Conservation (phyloP, 2,888 invertebrate species). For the Nomada goodeniana region DNA sequence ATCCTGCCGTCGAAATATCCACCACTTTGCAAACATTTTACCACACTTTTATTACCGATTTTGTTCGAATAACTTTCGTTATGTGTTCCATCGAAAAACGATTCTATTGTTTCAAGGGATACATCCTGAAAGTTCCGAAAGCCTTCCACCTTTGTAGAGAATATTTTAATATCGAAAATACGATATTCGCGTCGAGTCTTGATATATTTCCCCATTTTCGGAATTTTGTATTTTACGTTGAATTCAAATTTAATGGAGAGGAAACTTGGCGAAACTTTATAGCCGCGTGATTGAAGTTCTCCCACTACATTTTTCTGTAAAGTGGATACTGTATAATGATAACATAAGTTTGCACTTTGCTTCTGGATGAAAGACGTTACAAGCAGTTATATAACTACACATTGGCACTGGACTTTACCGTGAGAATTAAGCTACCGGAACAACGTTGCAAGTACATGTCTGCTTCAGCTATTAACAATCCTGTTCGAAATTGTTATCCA, state of each 20-base stretch:
- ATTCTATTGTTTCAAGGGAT: no score
- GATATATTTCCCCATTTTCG: no score
- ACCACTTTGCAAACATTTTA: background rate
- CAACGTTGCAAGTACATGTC: conserved; percentile 7
- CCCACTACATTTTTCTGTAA: conserved; percentile 22
- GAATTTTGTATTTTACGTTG: no score
- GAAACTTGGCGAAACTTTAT: background rate
- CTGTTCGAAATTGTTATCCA: background rate
- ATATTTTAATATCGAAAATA: no score
- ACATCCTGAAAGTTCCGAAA: no score
- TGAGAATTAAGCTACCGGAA: conserved; percentile 44
- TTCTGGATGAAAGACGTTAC: conserved; percentile 42
- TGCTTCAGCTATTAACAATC: background rate
- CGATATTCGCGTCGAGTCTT: no score
- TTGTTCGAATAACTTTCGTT: background rate
- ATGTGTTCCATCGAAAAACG: no score
- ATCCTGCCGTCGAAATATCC: background rate
- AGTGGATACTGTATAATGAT: conserved; percentile 29
- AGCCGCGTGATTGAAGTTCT: background rate
- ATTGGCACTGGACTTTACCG: conserved; percentile 20
- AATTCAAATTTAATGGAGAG: no score
- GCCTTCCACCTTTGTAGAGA: no score
- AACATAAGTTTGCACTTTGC: conserved; percentile 60
- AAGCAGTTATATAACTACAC: conserved; percentile 46
- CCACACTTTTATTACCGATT: background rate